Percentiles rank a stretch among this genome's conserved stretches.
Conservation (phyloP, 1,140 invertebrate genomes). For the Drosophila repletoides region DNA sequence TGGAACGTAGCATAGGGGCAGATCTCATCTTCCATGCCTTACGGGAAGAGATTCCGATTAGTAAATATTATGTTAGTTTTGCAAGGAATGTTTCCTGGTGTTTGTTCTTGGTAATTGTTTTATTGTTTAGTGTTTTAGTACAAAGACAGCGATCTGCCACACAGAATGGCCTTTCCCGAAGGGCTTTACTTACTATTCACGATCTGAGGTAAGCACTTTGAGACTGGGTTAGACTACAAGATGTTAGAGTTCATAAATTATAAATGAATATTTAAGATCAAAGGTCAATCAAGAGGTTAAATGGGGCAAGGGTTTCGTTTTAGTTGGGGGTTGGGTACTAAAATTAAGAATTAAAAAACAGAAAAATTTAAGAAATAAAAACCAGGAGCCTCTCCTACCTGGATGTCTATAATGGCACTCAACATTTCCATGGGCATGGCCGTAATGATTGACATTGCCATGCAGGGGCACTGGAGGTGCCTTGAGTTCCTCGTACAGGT, state of each 20-base stretch:
- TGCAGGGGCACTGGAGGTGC: conserved; percentile 83
- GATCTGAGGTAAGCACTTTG: conserved; percentile 36
- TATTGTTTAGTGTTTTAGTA: conserved; percentile 77
- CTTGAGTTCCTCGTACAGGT: conserved; percentile 91
- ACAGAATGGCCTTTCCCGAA: not conserved
- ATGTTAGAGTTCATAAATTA: conserved; percentile 37
- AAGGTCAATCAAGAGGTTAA: not conserved
- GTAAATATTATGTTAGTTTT: not conserved
- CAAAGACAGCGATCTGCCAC: conserved; percentile 5
- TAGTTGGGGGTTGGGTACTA: not conserved
- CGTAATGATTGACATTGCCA: conserved; percentile 70
- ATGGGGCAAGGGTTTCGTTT: not conserved
- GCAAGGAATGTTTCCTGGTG: not conserved
- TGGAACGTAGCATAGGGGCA: conserved; percentile 97
- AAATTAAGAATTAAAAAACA: conserved; percentile 22
- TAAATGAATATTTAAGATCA: conserved; percentile 21
- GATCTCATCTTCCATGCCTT: conserved; percentile 96
- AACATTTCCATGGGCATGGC: conserved; percentile 83
- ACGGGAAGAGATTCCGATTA: conserved; percentile 35
- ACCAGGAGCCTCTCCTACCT: conserved; percentile 82
- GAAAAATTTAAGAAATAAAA: conserved; percentile 29
- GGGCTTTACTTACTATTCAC: conserved; percentile 47
- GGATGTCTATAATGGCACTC: conserved; percentile 85
- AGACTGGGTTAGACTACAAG: conserved; percentile 46
- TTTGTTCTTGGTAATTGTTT: conserved; percentile 39